Evolutionary conservation across 2,113 vertebrate genomes (phyloP), one percentile per base, ranked within the genome.

Genomic region (Nothoprocta perdicaria): DNA sequence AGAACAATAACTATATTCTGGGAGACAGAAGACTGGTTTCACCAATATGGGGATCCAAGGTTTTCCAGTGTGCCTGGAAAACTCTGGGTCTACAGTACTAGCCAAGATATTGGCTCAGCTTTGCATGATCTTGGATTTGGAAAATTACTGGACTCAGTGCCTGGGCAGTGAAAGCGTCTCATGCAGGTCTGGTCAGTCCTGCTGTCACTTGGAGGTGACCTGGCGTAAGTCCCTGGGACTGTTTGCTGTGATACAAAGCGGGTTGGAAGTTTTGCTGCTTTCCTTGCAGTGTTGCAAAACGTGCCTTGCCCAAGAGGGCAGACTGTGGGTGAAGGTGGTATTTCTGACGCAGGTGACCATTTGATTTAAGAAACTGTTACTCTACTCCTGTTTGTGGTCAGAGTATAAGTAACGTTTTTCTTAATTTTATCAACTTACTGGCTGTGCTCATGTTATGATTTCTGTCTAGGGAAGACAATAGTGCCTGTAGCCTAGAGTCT

Each of bases 241-340:
- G 83, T 89, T 80, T 12, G 2, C 14, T 45, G 21, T 1, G 3
- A 19, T 60, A 65, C 18, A 38, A 62, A 6, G 9, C 22, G 10
- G 31, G 10, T 38, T 75, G 41, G 52, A 69, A 61, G 17, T 12
- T 26, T 45, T 6, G 4, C 57, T 86, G 48, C 35, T 72, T 29
- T 81, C 19, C 53, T 84, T 2, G 6, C 35, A 43, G 12, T 35
- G 22, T n/a, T 76, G 27, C 40, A 80, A 80, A 57, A 33, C 24
- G 61, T 33, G 50, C n/a, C 31, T 69, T 58, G 9, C 48, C 67
- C 23, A 16, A 43, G 63, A 33, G 31, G 89, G 43, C 58, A 80
- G 57, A 40, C 26, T 0, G 0, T 60, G 29, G 7, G 5, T 73
- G 35, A 86, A 76, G 29, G 33, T 53, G 35, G 26, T 53, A 13